These are phyloP conservation scores for pig (Sus scrofa) DNA, from an alignment of 2,113 vertebrate genomes.

Conservation along the genomic window DNA sequence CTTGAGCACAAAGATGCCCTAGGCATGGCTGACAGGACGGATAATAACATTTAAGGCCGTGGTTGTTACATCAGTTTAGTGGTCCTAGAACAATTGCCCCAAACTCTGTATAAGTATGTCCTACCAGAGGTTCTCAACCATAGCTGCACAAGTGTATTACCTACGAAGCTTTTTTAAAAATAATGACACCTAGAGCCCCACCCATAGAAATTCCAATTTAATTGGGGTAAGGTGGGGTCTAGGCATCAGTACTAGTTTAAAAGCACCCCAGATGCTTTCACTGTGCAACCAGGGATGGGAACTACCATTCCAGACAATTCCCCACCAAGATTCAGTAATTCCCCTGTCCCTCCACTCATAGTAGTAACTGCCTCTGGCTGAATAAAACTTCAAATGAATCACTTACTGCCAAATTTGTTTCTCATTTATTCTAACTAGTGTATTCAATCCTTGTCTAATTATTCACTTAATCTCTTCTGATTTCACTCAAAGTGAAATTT, in stretches of 20 bases:
- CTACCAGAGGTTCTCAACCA: background rate
- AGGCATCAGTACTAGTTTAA: background rate
- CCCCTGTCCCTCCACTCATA: background rate
- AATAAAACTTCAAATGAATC: conserved; percentile 54
- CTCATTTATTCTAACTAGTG: conserved; percentile 21
- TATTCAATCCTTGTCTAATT: conserved; percentile 24
- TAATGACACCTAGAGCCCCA: background rate
- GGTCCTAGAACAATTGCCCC: background rate
- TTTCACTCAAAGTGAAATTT: background rate
- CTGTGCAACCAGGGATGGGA: background rate
- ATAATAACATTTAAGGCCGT: background rate
- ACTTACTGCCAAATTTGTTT: conserved; percentile 39
- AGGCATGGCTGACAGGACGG: background rate
- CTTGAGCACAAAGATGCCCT: background rate
- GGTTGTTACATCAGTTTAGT: background rate
- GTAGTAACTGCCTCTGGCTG: background rate
- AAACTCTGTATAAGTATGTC: background rate
- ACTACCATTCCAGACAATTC: background rate
- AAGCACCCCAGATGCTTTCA: background rate
- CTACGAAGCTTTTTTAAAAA: background rate
- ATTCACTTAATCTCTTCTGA: conserved; percentile 36
- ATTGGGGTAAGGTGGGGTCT: background rate
- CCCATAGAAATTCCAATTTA: background rate
- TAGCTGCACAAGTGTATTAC: background rate
- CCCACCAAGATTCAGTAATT: background rate